Evolutionary conservation across 1,140 invertebrate genomes (phyloP).

Genomic region (Berghia stephanieae): DNA sequence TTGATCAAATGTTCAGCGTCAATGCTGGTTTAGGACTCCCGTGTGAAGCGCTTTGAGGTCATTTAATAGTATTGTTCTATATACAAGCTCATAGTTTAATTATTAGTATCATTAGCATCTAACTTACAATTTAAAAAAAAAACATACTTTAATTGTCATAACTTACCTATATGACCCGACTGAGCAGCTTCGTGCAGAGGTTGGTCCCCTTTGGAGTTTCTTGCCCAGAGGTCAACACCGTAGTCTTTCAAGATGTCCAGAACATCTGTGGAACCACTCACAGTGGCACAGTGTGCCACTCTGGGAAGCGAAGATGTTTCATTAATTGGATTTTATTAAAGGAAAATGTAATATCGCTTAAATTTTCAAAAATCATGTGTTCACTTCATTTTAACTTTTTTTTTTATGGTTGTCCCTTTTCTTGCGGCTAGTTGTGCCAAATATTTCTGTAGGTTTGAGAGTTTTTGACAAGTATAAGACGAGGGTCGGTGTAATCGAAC

Average conservation of each 20-base stretch:
- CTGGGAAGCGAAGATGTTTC: slow-evolving; percentile 62
- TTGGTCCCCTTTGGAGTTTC: slow-evolving; percentile 89
- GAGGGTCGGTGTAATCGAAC: no score
- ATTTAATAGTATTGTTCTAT: no score
- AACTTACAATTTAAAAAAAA: no score
- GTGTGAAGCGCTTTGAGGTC: no score
- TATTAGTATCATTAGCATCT: no score
- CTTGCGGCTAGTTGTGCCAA: not conserved
- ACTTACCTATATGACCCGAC: slow-evolving; percentile 81
- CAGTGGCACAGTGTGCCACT: slow-evolving; percentile 87
- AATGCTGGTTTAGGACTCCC: no score
- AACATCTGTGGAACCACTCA: slow-evolving; percentile 92
- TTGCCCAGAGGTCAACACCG: slow-evolving; percentile 86
- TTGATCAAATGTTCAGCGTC: no score
- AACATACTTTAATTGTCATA: not conserved
- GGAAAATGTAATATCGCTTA: not conserved
- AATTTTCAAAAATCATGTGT: not conserved
- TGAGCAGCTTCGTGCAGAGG: slow-evolving; percentile 94
- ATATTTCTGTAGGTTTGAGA: no score
- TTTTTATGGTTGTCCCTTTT: not conserved
- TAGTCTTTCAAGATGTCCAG: slow-evolving; percentile 80
- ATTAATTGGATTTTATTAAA: no score
- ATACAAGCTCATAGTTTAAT: no score
- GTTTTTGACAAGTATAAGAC: no score
- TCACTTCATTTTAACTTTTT: not conserved